Conservation (phyloP, 2,888 invertebrate species). For the Hydropsyche betteni region DNA sequence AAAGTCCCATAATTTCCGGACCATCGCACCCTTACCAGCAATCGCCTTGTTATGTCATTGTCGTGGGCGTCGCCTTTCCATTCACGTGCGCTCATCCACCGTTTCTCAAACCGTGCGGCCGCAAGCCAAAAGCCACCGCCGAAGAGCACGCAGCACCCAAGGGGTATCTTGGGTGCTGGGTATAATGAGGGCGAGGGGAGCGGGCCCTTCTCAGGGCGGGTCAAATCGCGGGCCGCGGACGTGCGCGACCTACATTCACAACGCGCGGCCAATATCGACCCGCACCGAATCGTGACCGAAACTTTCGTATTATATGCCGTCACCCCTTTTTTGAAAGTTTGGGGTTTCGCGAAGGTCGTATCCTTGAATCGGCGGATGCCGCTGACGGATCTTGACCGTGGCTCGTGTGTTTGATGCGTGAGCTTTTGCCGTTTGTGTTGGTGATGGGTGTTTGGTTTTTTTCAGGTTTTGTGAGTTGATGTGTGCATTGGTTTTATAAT, state of each 20-base stretch:
- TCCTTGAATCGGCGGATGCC: neutral
- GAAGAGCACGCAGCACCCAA: too few relatives aligned
- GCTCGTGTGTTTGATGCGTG: neutral
- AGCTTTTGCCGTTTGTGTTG: neutral
- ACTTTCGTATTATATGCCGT: too few relatives aligned
- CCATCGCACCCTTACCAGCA: too few relatives aligned
- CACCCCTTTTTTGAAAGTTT: too few relatives aligned
- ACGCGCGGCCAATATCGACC: slow-evolving; percentile 1
- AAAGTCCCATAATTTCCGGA: too few relatives aligned
- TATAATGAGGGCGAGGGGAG: neutral
- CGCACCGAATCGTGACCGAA: slow-evolving; percentile 8
- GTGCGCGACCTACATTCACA: slow-evolving; percentile 31
- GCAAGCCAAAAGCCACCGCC: neutral
- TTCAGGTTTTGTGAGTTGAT: too few relatives aligned
- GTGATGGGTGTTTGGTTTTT: neutral
- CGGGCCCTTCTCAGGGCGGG: neutral
- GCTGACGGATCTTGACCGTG: neutral
- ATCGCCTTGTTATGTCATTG: neutral
- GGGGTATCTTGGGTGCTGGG: too few relatives aligned
- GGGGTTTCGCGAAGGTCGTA: neutral
- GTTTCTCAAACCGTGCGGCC: slow-evolving; percentile 7
- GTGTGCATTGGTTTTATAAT: too few relatives aligned
- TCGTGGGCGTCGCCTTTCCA: slow-evolving; percentile 17
- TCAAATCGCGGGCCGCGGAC: slow-evolving; percentile 9
- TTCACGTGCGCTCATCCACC: slow-evolving; percentile 10